phyloP scores from a whole-genome alignment of 2,797 vertebrate genomes.

The Gymnothorax reevesii region DNA sequence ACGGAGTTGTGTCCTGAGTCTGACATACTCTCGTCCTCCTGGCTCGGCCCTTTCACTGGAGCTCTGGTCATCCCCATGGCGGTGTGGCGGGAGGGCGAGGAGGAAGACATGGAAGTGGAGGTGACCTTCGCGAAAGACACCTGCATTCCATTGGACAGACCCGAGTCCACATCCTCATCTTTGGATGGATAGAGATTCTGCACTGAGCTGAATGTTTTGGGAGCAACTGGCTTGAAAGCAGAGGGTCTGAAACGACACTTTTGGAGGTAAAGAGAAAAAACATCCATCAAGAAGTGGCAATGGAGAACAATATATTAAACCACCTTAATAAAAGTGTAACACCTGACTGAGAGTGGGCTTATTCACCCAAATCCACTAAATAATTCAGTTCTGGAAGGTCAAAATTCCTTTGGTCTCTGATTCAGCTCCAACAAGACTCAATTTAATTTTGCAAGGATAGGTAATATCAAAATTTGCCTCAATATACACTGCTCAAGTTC shows the following conservation, averaged over 20 bases:
- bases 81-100: conserved; percentile 76
- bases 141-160: conserved; percentile 76
- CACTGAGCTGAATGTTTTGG: conserved; percentile 92
- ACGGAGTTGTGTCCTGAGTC: conserved; percentile 92
- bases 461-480: neutral
- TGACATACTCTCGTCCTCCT: conserved; percentile 76
- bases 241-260: conserved; percentile 89
- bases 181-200: conserved; percentile 88
- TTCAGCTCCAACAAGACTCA: neutral
- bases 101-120: conserved; percentile 81
- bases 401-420: neutral
- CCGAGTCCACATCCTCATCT: conserved; percentile 82
- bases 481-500: neutral
- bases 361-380: neutral
- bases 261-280: conserved; percentile 24
- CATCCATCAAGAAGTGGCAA: neutral
- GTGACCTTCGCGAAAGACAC: conserved; percentile 60
- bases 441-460: neutral
- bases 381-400: neutral
- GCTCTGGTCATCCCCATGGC: conserved; percentile 63
- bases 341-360: neutral
- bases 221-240: conserved; percentile 84
- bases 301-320: neutral
- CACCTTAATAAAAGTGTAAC: neutral
- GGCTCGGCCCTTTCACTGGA: conserved; percentile 77